phyloP scores from a whole-genome alignment of 2,113 vertebrate genomes.

The Siphamia tubifer region DNA sequence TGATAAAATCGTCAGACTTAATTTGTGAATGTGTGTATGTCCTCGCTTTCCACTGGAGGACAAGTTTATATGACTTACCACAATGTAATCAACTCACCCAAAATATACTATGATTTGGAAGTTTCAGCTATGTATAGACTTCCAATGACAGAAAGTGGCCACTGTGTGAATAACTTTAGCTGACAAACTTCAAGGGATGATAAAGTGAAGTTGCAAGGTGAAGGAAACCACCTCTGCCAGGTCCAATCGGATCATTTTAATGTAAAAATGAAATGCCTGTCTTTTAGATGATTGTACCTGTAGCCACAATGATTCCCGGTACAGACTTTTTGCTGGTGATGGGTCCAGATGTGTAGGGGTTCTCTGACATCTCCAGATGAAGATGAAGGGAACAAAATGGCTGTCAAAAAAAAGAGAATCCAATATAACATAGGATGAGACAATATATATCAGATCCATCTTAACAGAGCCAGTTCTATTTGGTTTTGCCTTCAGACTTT shows the following conservation, averaged over 20 bases:
- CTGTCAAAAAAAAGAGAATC: conserved; percentile 73
- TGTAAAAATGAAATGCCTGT: not conserved
- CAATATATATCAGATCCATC: conserved; percentile 44
- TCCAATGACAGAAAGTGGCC: conserved; percentile 48
- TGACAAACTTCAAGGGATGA: conserved; percentile 11
- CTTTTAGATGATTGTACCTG: conserved; percentile 79
- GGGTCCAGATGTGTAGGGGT: conserved; percentile 92
- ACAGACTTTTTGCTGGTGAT: conserved; percentile 92
- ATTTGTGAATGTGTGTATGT: conserved; percentile 13
- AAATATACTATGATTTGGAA: conserved; percentile 34
- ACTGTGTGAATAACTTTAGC: conserved; percentile 30
- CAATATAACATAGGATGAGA: conserved; percentile 27
- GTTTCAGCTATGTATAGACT: conserved; percentile 21
- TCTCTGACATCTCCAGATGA: conserved; percentile 92
- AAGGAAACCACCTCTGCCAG: not conserved
- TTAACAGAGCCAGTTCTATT: conserved; percentile 42
- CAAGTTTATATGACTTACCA: conserved; percentile 9
- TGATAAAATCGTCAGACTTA: conserved; percentile 11
- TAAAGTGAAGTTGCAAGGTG: not conserved
- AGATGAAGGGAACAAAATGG: conserved; percentile 95
- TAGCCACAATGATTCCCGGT: conserved; percentile 91
- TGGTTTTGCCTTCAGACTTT: conserved; percentile 45
- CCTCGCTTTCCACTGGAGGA: conserved; percentile 30
- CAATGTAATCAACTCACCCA: conserved; percentile 16
- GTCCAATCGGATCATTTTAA: not conserved